These are phyloP conservation scores for Ochropleura plecta DNA, from an alignment of 2,888 invertebrate species.

Conservation along the genomic window DNA sequence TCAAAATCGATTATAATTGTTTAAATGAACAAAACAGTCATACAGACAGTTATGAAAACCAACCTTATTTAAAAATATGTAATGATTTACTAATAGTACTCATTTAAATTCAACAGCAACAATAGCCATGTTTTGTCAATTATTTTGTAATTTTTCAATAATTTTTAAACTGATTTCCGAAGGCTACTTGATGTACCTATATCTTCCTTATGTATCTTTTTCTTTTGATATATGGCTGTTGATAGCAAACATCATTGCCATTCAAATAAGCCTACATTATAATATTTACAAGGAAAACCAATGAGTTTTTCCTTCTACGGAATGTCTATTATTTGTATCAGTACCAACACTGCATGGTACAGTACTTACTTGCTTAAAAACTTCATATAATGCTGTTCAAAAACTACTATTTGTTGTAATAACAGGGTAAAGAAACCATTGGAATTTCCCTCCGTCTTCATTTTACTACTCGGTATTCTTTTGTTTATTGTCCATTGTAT, in stretches of 20 bases:
- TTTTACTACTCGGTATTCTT: constrained; percentile 54
- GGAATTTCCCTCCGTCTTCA: constrained; percentile 46
- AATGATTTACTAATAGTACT: not conserved
- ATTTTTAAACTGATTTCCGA: not conserved
- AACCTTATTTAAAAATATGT: not conserved
- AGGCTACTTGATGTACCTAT: not conserved
- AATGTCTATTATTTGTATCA: not conserved
- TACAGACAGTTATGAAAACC: not conserved
- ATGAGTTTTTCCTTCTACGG: constrained; percentile 2
- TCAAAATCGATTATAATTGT: not conserved
- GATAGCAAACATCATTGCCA: not conserved
- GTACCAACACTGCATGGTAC: not conserved
- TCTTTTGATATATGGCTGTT: no score
- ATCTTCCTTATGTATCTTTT: not conserved
- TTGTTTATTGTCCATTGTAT: constrained; percentile 65
- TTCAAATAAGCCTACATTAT: constrained; percentile 14
- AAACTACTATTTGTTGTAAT: constrained; percentile 35
- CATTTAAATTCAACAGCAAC: not conserved
- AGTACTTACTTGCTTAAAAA: not conserved
- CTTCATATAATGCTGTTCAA: constrained; percentile 17
- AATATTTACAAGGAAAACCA: constrained; percentile 29
- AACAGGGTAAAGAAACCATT: constrained; percentile 56
- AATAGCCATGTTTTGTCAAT: not conserved
- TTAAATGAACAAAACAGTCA: not conserved
- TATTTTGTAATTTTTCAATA: not conserved